Evolutionary conservation across 2,888 invertebrate genomes (phyloP), one percentile per base, ranked within the genome.

Genomic region (Lacanobia wlatinum): DNA sequence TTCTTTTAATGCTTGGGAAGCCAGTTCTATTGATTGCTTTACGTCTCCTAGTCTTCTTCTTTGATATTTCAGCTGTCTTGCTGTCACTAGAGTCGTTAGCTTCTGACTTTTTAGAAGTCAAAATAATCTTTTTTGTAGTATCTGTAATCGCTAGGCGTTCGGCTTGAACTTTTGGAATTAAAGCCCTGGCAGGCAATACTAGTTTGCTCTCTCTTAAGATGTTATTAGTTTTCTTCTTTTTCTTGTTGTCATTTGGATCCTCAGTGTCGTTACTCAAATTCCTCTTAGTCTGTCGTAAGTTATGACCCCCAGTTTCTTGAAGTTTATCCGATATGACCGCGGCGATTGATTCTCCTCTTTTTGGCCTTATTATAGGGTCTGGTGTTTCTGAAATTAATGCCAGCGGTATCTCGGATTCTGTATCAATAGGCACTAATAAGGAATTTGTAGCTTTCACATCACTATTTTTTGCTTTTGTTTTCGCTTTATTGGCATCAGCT

Each of bases 1-100:
- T 98, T 90, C 97, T 98, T 88, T 98, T 98, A 21, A 98, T 95
- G 34, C 97, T 98, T 0, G 99, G 99, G 91, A 99, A 99, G 6
- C 99, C 99, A 23, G 98, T 98, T 85, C 98, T 96, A 90, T 98
- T 98, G 56, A 98, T 97, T 28, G 98, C 97, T 90, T 98, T 98
- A 55, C 98, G 97, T 84, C 98, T 96, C 86, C 97, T 97, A 2
- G 96, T 91, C 88, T 96, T 96, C 76, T 97, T 96, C 84, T 94
- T 95, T 43, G 88, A 87, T 0, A 83, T 68, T 8, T 94, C 94
- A 38, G 70, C 64, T 38, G 88, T 76, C 87, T 93, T 94, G 61
- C 82, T 91, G 69, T 93, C 94, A 77, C 80, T 87, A 1, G 88
- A 80, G 72, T 93, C 92, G 68, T 78, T 89, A 2, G 74, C 74